Percentiles rank a stretch among this genome's conserved stretches.
Conservation (phyloP, 2,113 vertebrate species). For the Strix aluco region DNA sequence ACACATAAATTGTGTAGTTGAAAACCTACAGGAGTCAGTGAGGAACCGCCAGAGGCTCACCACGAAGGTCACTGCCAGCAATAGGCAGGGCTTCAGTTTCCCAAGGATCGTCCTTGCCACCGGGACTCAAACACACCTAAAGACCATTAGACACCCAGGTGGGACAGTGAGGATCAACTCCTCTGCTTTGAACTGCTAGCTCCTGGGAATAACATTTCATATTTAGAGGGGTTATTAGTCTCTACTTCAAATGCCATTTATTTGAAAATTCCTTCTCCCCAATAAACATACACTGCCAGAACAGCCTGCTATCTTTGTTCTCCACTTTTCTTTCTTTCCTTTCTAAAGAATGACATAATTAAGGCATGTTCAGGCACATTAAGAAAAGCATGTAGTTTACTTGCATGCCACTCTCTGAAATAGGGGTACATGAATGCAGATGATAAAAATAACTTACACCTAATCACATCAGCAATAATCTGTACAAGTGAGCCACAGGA, state of each 20-base stretch:
- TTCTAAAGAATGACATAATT: background rate
- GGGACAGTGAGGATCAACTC: background rate
- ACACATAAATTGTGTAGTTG: background rate
- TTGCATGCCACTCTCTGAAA: background rate
- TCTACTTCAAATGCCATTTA: background rate
- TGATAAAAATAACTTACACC: background rate
- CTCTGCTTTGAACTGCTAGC: background rate
- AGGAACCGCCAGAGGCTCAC: background rate
- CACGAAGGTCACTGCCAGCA: background rate
- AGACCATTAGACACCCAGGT: background rate
- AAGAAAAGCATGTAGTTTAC: background rate
- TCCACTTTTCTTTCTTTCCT: background rate
- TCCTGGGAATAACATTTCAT: background rate
- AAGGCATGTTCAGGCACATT: background rate
- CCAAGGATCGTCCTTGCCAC: background rate
- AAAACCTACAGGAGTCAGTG: background rate
- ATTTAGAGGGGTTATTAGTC: background rate
- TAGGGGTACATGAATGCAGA: background rate
- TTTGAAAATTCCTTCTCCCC: background rate
- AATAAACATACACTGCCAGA: background rate
- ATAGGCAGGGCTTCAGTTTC: accelerated
- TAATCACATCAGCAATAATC: background rate
- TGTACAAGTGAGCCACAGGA: background rate
- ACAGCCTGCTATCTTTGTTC: background rate
- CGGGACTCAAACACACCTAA: background rate